These are phyloP conservation scores for Megathymus violae DNA, from an alignment of 1,140 invertebrate species.

Conservation along the genomic window DNA sequence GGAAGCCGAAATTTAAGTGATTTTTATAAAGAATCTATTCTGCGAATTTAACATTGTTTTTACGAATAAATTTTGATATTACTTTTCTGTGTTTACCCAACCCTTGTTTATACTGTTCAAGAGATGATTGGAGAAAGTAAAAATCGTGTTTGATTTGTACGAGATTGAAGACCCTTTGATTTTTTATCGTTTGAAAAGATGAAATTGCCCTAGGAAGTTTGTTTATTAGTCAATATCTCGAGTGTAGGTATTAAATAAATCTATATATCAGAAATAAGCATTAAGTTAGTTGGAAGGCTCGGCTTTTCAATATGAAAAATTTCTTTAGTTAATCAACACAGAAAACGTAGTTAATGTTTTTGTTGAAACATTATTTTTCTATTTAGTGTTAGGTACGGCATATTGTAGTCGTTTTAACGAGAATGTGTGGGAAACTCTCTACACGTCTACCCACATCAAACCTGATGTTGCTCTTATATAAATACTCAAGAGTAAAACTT, in stretches of 20 bases:
- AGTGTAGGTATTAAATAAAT: background rate
- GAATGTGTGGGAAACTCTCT: too few species aligned
- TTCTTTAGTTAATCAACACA: too few species aligned
- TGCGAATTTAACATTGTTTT: background rate
- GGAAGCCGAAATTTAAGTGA: background rate
- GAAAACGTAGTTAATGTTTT: too few species aligned
- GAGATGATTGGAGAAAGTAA: constrained; percentile 28
- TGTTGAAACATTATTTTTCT: too few species aligned
- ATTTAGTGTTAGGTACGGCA: too few species aligned
- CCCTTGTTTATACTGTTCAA: constrained; percentile 19
- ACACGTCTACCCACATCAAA: too few species aligned
- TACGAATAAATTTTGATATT: background rate
- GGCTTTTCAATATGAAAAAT: too few species aligned
- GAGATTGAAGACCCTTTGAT: constrained; percentile 9
- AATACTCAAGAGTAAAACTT: too few species aligned
- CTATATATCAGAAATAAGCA: background rate
- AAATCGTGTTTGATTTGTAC: constrained; percentile 16
- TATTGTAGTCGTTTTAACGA: too few species aligned
- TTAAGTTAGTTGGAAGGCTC: too few species aligned
- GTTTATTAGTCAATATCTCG: background rate
- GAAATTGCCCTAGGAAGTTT: background rate
- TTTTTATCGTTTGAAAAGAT: background rate
- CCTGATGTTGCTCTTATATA: too few species aligned
- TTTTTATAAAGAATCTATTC: too few species aligned
- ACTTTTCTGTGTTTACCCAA: background rate